A percentile compares a stretch with the other conserved stretches of the same genome.
Conservation (phyloP, 2,888 invertebrate genomes). For the Thecocarcelia acutangulata region DNA sequence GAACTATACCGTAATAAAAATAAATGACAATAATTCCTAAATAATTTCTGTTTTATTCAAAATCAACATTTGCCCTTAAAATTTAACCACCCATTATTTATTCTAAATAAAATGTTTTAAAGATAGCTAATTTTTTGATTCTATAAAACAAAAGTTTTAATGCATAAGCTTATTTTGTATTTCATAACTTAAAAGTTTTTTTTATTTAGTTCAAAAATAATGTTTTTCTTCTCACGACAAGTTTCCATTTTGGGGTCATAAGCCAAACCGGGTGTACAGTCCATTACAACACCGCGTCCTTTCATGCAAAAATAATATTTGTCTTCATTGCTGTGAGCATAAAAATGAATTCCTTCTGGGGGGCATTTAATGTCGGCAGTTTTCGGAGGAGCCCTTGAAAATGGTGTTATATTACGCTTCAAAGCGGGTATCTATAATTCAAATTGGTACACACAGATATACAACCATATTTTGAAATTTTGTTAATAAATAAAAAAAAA, state of each 20-base stretch:
- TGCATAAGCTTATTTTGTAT: no score
- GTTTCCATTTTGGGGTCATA: conserved; percentile 74
- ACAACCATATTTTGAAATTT: not conserved
- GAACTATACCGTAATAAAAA: no score
- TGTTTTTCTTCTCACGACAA: conserved; percentile 75
- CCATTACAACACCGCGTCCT: conserved; percentile 77
- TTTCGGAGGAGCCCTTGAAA: conserved; percentile 74
- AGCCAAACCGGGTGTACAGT: conserved; percentile 78
- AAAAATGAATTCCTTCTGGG: conserved; percentile 73
- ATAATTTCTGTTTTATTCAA: no score
- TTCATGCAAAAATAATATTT: conserved; percentile 77
- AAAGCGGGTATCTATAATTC: conserved; percentile 72
- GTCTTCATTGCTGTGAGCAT: conserved; percentile 73
- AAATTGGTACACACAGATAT: not conserved
- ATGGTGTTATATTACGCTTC: conserved; percentile 75
- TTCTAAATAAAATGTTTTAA: no score
- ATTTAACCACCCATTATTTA: no score
- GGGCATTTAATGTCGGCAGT: conserved; percentile 77
- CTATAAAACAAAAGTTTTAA: not conserved
- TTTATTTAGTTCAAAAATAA: conserved; percentile 34
- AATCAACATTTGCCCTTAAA: no score
- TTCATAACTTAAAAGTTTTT: not conserved
- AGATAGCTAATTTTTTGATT: no score
- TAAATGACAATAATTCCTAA: no score
- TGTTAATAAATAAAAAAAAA: not conserved